These are phyloP conservation scores for Bovichtus variegatus DNA, from an alignment of 2,797 vertebrate species.

Conservation along the genomic window DNA sequence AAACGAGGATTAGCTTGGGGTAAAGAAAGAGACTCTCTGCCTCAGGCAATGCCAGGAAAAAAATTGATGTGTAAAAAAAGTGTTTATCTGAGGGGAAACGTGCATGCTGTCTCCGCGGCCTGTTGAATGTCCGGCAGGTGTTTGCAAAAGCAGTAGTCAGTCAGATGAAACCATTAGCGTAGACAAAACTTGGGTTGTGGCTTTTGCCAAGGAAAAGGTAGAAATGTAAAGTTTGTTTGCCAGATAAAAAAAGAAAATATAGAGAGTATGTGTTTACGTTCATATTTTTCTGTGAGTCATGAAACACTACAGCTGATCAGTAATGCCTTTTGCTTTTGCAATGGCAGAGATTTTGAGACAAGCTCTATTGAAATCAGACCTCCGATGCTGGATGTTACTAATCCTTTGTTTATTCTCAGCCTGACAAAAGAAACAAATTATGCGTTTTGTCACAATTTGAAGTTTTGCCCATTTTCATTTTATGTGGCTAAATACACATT, in stretches of 20 bases:
- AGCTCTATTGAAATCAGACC: constrained; percentile 37
- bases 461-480: constrained; percentile 31
- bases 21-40: constrained; percentile 34
- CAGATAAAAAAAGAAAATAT: not conserved
- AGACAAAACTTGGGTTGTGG: not conserved
- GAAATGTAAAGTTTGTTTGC: constrained; percentile 1
- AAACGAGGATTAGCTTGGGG: constrained; percentile 58
- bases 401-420: constrained; percentile 50
- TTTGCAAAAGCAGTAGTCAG: constrained; percentile 23
- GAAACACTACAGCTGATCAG: constrained; percentile 6
- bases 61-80: constrained; percentile 15
- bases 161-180: not conserved
- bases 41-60: constrained; percentile 38
- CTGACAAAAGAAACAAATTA: constrained; percentile 51
- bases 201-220: constrained; percentile 1
- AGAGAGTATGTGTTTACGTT: not conserved
- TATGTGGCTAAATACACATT: constrained; percentile 25
- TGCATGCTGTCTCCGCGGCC: not conserved
- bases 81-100: constrained; percentile 36
- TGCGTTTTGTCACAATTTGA: constrained; percentile 43
- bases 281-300: not conserved
- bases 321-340: constrained; percentile 22
- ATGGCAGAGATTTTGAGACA: constrained; percentile 25
- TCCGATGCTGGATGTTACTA: constrained; percentile 31
- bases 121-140: not conserved